A percentile compares a stretch with the other conserved stretches of the same genome.
Conservation (phyloP, 53 echinoderm and acorn worm genomes). For the Apostichopus leukothele region DNA sequence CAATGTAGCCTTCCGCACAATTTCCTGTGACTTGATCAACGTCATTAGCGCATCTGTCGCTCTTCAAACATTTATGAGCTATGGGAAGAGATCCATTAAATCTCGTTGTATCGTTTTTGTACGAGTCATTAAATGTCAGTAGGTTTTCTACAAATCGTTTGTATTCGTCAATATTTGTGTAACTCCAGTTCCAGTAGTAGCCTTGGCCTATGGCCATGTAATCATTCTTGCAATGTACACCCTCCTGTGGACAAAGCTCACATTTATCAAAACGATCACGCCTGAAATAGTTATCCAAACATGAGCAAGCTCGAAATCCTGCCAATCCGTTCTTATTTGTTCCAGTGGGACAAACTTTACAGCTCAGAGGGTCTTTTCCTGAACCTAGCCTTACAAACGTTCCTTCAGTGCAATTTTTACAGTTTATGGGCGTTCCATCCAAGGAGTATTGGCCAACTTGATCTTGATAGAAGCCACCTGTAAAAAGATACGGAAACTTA, state of each 20-base stretch:
- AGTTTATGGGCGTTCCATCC: not conserved
- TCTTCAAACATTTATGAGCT: not conserved
- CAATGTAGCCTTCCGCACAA: slow-evolving; percentile 34
- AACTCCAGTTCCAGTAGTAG: slow-evolving; percentile 45
- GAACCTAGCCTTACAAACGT: not conserved
- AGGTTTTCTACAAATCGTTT: slow-evolving; percentile 20
- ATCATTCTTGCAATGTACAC: slow-evolving; percentile 4
- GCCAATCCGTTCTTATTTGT: not conserved
- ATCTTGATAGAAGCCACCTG: slow-evolving; percentile 38
- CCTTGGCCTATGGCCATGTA: not conserved
- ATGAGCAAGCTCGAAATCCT: slow-evolving; percentile 27
- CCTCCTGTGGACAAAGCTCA: slow-evolving; percentile 12
- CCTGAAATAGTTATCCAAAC: not conserved
- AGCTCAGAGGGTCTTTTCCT: not conserved
- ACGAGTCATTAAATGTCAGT: slow-evolving; percentile 1
- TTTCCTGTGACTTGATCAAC: not conserved
- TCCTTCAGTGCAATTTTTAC: slow-evolving; percentile 15
- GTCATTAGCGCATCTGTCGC: not conserved
- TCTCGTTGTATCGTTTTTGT: not conserved
- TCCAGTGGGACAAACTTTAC: slow-evolving; percentile 25
- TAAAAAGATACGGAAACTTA: not conserved
- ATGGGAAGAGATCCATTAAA: slow-evolving; percentile 6
- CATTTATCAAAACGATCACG: slow-evolving; percentile 22
- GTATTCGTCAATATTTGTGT: slow-evolving; percentile 20
- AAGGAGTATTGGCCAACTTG: slow-evolving; percentile 19